Percentiles rank a stretch among this genome's conserved stretches.
These are phyloP conservation scores for Gallinago jamesoni DNA, from an alignment of 2,113 vertebrate species.

Conservation along the genomic window DNA sequence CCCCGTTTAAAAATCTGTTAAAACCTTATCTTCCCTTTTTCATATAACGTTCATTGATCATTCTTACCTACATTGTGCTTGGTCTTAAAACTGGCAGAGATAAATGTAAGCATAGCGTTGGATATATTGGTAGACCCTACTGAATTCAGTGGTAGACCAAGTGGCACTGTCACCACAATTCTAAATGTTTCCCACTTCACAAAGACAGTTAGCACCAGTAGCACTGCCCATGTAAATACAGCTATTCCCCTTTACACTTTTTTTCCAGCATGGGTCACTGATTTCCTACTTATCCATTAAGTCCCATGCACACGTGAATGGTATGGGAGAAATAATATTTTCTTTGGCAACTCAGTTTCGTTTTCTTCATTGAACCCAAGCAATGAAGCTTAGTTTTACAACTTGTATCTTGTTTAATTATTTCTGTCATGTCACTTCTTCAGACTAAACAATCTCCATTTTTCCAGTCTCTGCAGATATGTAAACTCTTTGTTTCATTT, in stretches of 20 bases:
- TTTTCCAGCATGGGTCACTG: neutral
- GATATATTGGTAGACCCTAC: neutral
- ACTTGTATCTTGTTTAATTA: neutral
- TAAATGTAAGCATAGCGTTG: neutral
- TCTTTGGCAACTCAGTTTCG: neutral
- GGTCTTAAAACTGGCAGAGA: neutral
- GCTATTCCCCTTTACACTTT: neutral
- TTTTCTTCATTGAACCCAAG: neutral
- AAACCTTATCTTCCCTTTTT: neutral
- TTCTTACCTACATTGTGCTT: neutral
- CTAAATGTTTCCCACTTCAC: neutral
- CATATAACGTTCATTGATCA: neutral
- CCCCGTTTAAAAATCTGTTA: neutral
- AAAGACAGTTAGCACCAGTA: neutral
- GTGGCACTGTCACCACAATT: neutral
- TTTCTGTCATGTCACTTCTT: neutral
- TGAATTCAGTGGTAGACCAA: neutral
- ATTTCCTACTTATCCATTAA: neutral
- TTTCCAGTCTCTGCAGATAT: neutral
- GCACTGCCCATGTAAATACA: neutral
- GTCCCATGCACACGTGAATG: neutral
- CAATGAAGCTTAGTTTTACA: neutral
- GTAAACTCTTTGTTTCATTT: neutral
- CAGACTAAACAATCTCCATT: neutral
- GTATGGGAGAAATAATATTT: neutral